Percentiles rank a stretch among this genome's conserved stretches.
These are phyloP conservation scores for Acleris cristana DNA, from an alignment of 2,888 invertebrate genomes.

Conservation along the genomic window DNA sequence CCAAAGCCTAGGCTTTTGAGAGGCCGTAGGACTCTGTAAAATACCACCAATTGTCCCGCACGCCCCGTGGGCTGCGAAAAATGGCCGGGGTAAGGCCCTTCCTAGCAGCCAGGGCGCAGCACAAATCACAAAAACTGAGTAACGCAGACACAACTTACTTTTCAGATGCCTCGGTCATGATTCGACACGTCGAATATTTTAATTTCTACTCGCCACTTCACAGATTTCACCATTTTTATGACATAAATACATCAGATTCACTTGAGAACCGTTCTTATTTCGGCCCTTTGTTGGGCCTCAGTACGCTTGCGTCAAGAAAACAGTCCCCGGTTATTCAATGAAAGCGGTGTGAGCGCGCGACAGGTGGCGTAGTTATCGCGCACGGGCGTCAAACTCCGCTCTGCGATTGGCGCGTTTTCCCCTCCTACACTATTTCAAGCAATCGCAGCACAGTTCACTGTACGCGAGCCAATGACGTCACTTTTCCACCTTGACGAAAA, in stretches of 20 bases:
- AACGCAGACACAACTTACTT: slow-evolving; percentile 87
- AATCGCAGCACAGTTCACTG: slow-evolving; percentile 54
- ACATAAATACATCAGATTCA: slow-evolving; percentile 89
- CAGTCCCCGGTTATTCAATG: slow-evolving; percentile 79
- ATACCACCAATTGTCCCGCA: slow-evolving; percentile 57
- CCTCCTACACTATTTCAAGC: slow-evolving; percentile 52
- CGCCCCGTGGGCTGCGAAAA: slow-evolving; percentile 67
- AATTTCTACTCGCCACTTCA: slow-evolving; percentile 92
- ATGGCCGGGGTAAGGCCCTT: slow-evolving; percentile 80
- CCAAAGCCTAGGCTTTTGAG: slow-evolving; percentile 36
- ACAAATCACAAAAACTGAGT: slow-evolving; percentile 63
- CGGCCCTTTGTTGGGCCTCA: slow-evolving; percentile 84
- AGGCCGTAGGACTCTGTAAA: slow-evolving; percentile 44
- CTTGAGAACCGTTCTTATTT: slow-evolving; percentile 78
- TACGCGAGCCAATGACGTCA: slow-evolving; percentile 58
- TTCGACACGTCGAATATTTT: slow-evolving; percentile 92
- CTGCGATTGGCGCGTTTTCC: slow-evolving; percentile 56
- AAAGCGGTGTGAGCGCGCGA: slow-evolving; percentile 69
- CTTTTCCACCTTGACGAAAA: slow-evolving; percentile 46
- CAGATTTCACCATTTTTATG: slow-evolving; percentile 93
- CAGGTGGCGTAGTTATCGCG: slow-evolving; percentile 78
- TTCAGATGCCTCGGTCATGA: slow-evolving; percentile 96
- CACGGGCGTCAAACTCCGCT: slow-evolving; percentile 49
- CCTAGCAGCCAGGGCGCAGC: slow-evolving; percentile 72
- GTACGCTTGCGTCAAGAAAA: slow-evolving; percentile 79